Evolutionary conservation across 2,888 invertebrate genomes (phyloP).

Genomic region (Macrophya alboannulata): DNA sequence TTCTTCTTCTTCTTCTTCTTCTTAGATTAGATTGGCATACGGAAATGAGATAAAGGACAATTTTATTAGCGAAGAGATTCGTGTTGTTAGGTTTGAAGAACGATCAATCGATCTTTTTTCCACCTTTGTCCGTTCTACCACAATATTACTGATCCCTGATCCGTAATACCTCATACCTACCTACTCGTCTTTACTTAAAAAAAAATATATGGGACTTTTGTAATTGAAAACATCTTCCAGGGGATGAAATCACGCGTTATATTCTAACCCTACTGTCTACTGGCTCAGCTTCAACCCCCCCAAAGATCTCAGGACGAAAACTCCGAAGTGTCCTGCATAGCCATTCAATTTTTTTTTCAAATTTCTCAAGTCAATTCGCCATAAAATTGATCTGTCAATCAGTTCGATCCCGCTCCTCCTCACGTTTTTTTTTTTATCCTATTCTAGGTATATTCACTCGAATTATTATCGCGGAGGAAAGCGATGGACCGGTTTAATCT

Average conservation of each 20-base stretch:
- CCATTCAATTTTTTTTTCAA: background rate
- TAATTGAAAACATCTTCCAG: slow-evolving; percentile 3
- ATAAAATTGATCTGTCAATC: slow-evolving; percentile 1
- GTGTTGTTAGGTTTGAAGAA: background rate
- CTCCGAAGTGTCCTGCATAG: background rate
- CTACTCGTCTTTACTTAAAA: background rate
- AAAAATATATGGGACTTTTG: background rate
- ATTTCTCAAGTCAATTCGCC: background rate
- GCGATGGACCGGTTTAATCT: too few relatives aligned
- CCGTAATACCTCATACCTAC: background rate
- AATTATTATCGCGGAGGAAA: background rate
- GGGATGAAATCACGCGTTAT: slow-evolving; percentile 1
- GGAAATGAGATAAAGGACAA: background rate
- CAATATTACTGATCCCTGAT: background rate
- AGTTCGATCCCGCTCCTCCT: background rate
- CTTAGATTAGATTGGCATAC: background rate
- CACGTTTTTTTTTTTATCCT: background rate
- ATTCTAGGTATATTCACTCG: background rate
- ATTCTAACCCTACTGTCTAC: slow-evolving; percentile 2
- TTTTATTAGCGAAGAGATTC: background rate
- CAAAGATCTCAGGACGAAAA: background rate
- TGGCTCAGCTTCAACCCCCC: too few relatives aligned
- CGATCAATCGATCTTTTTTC: background rate
- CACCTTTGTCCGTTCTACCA: background rate
- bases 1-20: too few relatives aligned